Evolutionary conservation across 2,113 vertebrate genomes (phyloP).

Genomic region (Thryonomys swinderianus): DNA sequence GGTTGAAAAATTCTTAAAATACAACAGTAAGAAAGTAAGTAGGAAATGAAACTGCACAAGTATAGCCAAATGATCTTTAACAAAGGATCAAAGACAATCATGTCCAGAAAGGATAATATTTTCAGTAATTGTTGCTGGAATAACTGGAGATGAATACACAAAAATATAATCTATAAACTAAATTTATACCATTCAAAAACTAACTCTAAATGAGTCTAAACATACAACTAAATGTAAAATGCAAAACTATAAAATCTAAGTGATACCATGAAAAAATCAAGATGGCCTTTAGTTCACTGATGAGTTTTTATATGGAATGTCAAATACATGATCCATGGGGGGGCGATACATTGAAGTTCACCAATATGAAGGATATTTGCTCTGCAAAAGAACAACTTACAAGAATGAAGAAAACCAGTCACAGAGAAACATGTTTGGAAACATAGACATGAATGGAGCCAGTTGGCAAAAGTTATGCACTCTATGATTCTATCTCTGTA

Average conservation of each 20-base stretch:
- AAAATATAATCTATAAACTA: background rate
- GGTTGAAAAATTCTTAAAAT: background rate
- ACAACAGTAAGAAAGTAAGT: background rate
- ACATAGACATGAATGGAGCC: background rate
- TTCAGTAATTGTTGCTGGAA: background rate
- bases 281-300: background rate
- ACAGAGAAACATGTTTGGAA: background rate
- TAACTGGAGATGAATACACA: background rate
- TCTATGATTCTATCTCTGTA: background rate
- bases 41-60: background rate
- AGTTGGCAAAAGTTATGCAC: background rate
- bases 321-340: background rate
- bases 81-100: background rate
- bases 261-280: background rate
- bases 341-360: background rate
- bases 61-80: background rate
- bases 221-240: background rate
- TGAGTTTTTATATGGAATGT: background rate
- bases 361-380: background rate
- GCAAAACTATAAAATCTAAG: background rate
- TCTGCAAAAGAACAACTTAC: background rate
- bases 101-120: background rate
- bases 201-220: background rate
- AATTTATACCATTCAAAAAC: background rate
- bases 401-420: background rate